Evolutionary conservation across 2,888 invertebrate species (phyloP).

Genomic region (Drosophila eohydei): DNA sequence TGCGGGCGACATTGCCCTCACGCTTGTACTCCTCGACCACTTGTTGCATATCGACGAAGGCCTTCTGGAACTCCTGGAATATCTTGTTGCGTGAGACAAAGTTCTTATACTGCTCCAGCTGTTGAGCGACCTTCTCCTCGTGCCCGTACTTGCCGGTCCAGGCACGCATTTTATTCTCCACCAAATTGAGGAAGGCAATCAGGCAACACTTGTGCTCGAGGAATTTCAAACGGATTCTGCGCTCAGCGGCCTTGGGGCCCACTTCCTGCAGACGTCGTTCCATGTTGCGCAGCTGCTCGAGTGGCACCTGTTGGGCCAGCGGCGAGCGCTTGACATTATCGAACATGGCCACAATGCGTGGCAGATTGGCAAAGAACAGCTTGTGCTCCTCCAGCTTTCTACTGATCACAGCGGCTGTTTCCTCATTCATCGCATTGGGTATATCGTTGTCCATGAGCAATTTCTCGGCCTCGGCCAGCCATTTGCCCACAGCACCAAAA

Average conservation of each 20-base stretch:
- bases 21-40: conserved; percentile 95
- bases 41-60: conserved; percentile 95
- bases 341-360: conserved; percentile 91
- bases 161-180: conserved; percentile 94
- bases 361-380: conserved; percentile 94
- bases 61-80: conserved; percentile 97
- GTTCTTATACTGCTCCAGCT: conserved; percentile 95
- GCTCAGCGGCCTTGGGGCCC: conserved; percentile 91
- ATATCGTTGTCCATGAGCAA: conserved; percentile 91
- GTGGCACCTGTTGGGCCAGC: conserved; percentile 90
- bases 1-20: conserved; percentile 92
- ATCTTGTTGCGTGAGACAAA: conserved; percentile 96
- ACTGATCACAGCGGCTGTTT: conserved; percentile 94
- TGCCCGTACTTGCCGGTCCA: conserved; percentile 96
- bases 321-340: conserved; percentile 90
- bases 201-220: conserved; percentile 97
- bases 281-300: conserved; percentile 93
- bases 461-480: conserved; percentile 95
- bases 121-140: conserved; percentile 92
- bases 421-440: conserved; percentile 93
- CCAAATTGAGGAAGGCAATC: conserved; percentile 95
- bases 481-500: conserved; percentile 93
- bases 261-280: conserved; percentile 91
- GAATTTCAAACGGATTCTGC: conserved; percentile 94
- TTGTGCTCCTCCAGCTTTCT: conserved; percentile 95